These are phyloP conservation scores for Sebastes glaucus DNA, from an alignment of 2,797 vertebrate genomes.

Conservation along the genomic window DNA sequence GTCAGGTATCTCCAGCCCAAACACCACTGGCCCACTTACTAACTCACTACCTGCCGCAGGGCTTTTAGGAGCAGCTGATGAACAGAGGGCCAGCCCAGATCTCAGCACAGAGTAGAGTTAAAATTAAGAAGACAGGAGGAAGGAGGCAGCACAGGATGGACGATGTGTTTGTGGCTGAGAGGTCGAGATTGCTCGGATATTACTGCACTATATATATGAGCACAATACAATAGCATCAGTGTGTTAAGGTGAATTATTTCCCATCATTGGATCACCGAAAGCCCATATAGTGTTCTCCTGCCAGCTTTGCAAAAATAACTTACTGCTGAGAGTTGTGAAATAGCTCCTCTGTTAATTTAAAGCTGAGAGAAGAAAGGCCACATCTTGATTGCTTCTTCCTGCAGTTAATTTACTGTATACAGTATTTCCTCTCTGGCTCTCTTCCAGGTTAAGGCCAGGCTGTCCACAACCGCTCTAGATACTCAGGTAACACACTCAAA, in stretches of 20 bases:
- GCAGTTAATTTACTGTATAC: conserved; percentile 16
- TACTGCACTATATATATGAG: neutral
- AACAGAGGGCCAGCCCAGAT: conserved; percentile 36
- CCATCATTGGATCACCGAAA: neutral
- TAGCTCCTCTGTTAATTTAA: conserved; percentile 22
- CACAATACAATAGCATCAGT: neutral
- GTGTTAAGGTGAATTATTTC: conserved; percentile 25
- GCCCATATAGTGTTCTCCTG: neutral
- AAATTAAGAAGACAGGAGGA: conserved; percentile 5
- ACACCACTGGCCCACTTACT: conserved; percentile 43
- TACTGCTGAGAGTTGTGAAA: conserved; percentile 13
- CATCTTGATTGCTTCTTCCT: conserved; percentile 13
- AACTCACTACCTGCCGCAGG: conserved; percentile 25
- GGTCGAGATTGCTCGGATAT: conserved; percentile 22
- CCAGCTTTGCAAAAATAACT: neutral
- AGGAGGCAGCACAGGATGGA: conserved; percentile 20
- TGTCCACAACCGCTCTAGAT: conserved; percentile 68
- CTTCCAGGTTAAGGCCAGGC: conserved; percentile 75
- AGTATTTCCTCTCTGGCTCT: conserved; percentile 47
- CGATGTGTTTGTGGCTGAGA: conserved; percentile 17
- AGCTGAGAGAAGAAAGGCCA: conserved; percentile 1
- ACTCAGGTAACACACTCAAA: conserved; percentile 67
- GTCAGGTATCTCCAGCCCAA: conserved; percentile 56
- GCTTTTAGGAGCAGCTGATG: conserved; percentile 52
- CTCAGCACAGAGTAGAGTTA: conserved; percentile 26